phyloP scores from a whole-genome alignment of 2,888 invertebrate genomes.

The Acronicta leporina region DNA sequence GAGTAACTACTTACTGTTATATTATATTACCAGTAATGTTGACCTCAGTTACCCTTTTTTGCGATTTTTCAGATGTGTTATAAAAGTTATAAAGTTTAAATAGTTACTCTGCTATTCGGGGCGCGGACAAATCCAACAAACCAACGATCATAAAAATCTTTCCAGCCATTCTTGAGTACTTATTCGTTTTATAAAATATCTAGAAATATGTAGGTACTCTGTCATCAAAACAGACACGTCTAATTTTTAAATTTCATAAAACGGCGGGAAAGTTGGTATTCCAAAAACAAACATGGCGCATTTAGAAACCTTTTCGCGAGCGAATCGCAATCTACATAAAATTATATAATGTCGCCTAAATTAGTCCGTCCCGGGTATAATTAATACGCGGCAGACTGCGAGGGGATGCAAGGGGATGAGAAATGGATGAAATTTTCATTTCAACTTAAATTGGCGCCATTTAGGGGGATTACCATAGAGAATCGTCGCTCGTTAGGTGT shows the following conservation, averaged over 20 bases:
- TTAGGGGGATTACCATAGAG: constrained; percentile 54
- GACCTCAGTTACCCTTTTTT: too few relatives aligned
- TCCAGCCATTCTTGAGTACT: too few relatives aligned
- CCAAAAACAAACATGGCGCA: constrained; percentile 45
- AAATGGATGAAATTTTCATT: constrained; percentile 61
- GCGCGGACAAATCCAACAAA: too few relatives aligned
- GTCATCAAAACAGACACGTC: not conserved
- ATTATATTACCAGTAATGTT: too few relatives aligned
- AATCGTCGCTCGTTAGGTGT: constrained; percentile 52
- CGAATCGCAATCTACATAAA: constrained; percentile 68
- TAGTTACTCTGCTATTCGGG: too few relatives aligned
- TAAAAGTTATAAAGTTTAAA: too few relatives aligned
- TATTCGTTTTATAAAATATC: too few relatives aligned
- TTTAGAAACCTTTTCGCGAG: constrained; percentile 59
- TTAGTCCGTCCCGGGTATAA: constrained; percentile 59
- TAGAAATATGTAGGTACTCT: too few relatives aligned
- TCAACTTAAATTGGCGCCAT: constrained; percentile 57
- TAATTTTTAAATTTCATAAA: not conserved
- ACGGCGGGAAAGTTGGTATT: not conserved
- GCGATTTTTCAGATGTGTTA: too few relatives aligned
- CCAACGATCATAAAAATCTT: too few relatives aligned
- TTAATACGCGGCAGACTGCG: constrained; percentile 58
- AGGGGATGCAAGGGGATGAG: constrained; percentile 37
- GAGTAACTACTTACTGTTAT: too few relatives aligned
- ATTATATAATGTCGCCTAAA: constrained; percentile 71